Evolutionary conservation across 2,888 invertebrate species (phyloP).

Genomic region (Heterodera filipjevi): DNA sequence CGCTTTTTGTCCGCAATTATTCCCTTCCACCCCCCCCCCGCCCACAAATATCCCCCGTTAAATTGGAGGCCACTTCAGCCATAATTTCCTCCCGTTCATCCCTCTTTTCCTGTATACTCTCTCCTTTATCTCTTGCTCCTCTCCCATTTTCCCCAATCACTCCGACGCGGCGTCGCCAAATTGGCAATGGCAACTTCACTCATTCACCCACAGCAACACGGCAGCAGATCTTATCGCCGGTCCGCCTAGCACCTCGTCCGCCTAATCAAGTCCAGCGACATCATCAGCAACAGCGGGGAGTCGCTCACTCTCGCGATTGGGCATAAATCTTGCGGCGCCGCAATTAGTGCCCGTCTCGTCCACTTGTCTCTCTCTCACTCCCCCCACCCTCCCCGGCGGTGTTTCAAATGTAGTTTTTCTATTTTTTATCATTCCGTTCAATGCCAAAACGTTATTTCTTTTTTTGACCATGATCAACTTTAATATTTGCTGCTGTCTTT

Average conservation of each 20-base stretch:
- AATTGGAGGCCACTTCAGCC: constrained; percentile 1
- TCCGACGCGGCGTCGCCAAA: not conserved
- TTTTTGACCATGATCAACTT: not conserved
- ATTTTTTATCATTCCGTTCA: not conserved
- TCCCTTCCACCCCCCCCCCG: not conserved
- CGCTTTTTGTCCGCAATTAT: not conserved
- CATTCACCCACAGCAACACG: not conserved
- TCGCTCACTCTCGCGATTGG: not conserved
- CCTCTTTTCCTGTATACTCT: too few relatives aligned
- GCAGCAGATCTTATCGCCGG: constrained; percentile 1
- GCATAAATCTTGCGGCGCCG: not conserved
- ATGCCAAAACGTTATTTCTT: not conserved
- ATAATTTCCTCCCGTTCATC: not conserved
- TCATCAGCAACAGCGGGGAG: too few relatives aligned
- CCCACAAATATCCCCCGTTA: not conserved
- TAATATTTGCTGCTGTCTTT: too few relatives aligned
- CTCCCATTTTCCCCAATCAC: not conserved
- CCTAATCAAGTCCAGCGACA: not conserved
- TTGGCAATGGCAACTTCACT: not conserved
- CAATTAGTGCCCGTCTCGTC: not conserved
- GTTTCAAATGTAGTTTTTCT: not conserved
- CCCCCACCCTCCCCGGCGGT: not conserved
- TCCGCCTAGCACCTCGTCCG: not conserved
- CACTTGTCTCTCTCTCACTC: too few relatives aligned
- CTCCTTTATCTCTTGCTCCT: not conserved